Conservation (phyloP, 2,888 invertebrate species). For the Sminthurides aquaticus region DNA sequence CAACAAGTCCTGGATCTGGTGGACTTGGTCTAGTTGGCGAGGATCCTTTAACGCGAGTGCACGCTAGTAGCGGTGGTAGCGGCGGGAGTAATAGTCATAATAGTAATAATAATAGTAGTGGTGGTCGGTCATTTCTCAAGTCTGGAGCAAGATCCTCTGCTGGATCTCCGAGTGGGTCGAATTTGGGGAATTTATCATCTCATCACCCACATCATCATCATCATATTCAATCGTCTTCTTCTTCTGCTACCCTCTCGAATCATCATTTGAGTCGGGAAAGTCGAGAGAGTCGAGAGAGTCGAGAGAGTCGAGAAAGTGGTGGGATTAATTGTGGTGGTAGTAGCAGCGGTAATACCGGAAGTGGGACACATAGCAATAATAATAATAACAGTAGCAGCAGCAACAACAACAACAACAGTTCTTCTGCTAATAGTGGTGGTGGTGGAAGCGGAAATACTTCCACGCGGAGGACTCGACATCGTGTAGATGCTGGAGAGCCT, state of each 20-base stretch:
- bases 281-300: too few species aligned
- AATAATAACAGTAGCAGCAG: not conserved
- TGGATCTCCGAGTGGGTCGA: not conserved
- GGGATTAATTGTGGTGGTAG: too few species aligned
- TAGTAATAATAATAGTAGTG: conserved; percentile 13
- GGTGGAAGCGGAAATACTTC: not conserved
- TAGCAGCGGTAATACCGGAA: not conserved
- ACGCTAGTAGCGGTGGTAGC: not conserved
- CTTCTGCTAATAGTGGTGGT: not conserved
- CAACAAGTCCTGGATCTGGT: not conserved
- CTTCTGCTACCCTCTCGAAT: not conserved
- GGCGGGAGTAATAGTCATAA: conserved; percentile 8
- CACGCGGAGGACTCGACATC: conserved; percentile 83
- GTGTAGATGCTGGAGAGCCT: conserved; percentile 92
- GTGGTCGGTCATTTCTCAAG: conserved; percentile 23
- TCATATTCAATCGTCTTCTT: not conserved
- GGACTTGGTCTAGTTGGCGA: conserved; percentile 6
- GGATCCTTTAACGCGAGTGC: conserved; percentile 10
- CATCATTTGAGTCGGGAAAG: not conserved
- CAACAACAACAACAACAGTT: not conserved
- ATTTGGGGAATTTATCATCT: not conserved
- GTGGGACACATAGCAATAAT: not conserved
- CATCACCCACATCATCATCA: conserved; percentile 17
- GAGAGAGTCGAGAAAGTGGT: not conserved
- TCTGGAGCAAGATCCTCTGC: conserved; percentile 1